Evolutionary conservation across 2,888 invertebrate genomes (phyloP), one percentile per base, ranked within the genome.

Genomic region (Camptogramma bilineatum): DNA sequence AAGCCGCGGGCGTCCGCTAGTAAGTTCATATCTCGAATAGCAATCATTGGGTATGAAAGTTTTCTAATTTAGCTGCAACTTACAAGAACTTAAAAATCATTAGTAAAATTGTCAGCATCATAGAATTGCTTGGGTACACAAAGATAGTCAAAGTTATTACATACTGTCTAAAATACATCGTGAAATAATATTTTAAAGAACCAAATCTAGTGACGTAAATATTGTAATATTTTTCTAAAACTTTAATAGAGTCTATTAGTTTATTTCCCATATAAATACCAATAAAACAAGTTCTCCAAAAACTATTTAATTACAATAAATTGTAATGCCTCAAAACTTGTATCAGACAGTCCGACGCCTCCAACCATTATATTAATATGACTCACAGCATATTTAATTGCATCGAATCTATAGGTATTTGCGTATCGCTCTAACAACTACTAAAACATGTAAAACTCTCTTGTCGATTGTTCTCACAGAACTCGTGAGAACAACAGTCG

Each of bases 401-500:
- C 71, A 78, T 72, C 79, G 74, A 76, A 77, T 75, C 74, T 76
- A 74, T 71, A 61, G 67, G 68, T 79, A 82, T 83, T 87, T 84
- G 86, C 88, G 87, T 88, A 87, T 85, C 88, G 85, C 78, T 77
- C 79, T 79, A 84, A 81, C 81, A 76, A 80, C 78, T 81, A 82
- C 80, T 77, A 77, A 82, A 81, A 81, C 80, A 79, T 82, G 83
- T 82, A 83, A 82, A 85, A 79, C 79, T 82, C 79, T 81, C 78
- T 69, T 67, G 65, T 61, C 80, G 79, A 82, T 81, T 84, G 84
- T 91, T 90, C 90, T 88, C 90, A 90, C 90, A 90, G 57, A 52
- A 66, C 77, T 84, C 91, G 91, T 91, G 91, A 90, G 91, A 91
- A 91, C 82, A 80, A 80, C 81, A 82, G 84, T 84, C 83, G 51